Conservation (phyloP, 2,888 invertebrate species). For the Nemotelus nigrinus region DNA sequence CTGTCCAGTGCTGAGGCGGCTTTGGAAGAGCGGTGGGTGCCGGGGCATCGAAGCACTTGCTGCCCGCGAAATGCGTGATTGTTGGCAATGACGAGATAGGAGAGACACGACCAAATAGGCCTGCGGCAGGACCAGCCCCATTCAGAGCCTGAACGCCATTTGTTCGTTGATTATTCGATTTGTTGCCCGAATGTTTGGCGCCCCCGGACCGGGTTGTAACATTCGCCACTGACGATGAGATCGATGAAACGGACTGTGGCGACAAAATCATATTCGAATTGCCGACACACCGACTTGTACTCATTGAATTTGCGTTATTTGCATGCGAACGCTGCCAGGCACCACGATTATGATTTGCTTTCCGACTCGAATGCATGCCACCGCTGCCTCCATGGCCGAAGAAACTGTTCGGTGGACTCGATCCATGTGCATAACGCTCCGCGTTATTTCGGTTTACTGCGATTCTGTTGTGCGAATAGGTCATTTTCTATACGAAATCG, state of each 20-base stretch:
- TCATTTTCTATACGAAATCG: slow-evolving; percentile 33
- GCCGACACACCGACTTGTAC: slow-evolving; percentile 39
- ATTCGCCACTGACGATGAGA: slow-evolving; percentile 38
- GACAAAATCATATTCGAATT: slow-evolving; percentile 26
- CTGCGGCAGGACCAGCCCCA: slow-evolving; percentile 27
- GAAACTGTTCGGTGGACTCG: slow-evolving; percentile 46
- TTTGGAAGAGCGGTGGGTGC: slow-evolving; percentile 81
- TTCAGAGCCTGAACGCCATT: slow-evolving; percentile 47
- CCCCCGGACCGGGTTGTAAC: slow-evolving; percentile 41
- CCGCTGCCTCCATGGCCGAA: slow-evolving; percentile 50
- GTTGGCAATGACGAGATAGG: slow-evolving; percentile 45
- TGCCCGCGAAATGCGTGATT: slow-evolving; percentile 71
- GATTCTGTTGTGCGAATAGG: slow-evolving; percentile 50
- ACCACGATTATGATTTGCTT: slow-evolving; percentile 40
- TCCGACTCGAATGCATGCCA: slow-evolving; percentile 46
- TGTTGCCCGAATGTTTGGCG: slow-evolving; percentile 40
- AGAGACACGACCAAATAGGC: slow-evolving; percentile 31
- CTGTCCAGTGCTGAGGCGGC: slow-evolving; percentile 83
- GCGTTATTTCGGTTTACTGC: slow-evolving; percentile 47
- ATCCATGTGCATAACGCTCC: slow-evolving; percentile 50
- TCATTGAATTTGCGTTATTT: slow-evolving; percentile 26
- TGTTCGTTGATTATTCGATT: slow-evolving; percentile 44
- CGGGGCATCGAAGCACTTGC: slow-evolving; percentile 85
- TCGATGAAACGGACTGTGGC: slow-evolving; percentile 23
- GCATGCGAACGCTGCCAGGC: slow-evolving; percentile 38